Conservation (phyloP, 2,797 vertebrate genomes). For the Microhierax caerulescens region DNA sequence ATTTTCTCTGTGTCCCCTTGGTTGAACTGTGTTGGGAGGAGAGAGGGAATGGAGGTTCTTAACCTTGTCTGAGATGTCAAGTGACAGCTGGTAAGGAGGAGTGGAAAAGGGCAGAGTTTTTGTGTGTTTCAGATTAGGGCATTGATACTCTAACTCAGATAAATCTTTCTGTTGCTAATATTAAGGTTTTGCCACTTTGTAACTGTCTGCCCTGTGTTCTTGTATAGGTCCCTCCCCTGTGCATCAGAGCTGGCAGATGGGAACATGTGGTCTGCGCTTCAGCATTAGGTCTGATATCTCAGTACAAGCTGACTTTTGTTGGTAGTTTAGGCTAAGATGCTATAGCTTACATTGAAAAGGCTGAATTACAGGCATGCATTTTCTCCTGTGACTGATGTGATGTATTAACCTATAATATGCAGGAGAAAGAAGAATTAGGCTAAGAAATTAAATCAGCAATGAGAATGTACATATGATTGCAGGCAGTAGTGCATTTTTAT, state of each 20-base stretch:
- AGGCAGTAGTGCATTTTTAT: background rate
- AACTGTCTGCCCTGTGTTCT: background rate
- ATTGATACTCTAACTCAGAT: accelerated
- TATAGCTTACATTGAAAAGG: background rate
- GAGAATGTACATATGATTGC: background rate
- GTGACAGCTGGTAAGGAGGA: background rate
- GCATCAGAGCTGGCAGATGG: background rate
- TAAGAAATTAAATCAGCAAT: background rate
- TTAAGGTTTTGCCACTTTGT: background rate
- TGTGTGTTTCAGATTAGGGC: background rate
- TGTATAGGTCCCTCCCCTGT: background rate
- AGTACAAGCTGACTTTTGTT: background rate
- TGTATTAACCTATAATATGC: background rate
- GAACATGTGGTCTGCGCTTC: background rate
- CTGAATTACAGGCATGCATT: background rate
- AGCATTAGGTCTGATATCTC: background rate
- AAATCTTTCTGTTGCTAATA: background rate
- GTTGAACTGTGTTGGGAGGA: background rate
- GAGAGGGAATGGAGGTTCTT: background rate
- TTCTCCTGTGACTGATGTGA: background rate
- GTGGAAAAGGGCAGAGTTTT: background rate
- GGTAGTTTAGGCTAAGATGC: background rate
- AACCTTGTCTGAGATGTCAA: background rate
- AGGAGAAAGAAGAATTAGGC: background rate
- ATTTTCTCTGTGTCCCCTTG: background rate